Conservation (phyloP, 2,113 vertebrate genomes). For the Falcunculus frontatus region DNA sequence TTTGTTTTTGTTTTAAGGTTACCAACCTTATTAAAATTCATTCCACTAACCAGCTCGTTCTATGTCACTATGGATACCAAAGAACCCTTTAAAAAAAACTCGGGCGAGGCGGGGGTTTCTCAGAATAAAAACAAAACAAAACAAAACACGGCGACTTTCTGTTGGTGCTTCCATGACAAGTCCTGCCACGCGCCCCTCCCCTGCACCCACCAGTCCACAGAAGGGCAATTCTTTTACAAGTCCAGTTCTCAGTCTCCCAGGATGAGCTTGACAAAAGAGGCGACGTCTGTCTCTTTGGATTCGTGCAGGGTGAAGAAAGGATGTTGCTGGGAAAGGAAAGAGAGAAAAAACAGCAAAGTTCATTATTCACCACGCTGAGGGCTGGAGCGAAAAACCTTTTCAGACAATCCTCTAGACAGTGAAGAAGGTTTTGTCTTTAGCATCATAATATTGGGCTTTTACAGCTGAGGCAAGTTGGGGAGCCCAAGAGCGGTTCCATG, state of each 20-base stretch:
- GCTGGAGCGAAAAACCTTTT: not conserved
- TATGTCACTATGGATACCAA: slow-evolving; percentile 75
- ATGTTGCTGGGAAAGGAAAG: slow-evolving; percentile 82
- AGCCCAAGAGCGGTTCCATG: not conserved
- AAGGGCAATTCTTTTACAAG: slow-evolving; percentile 55
- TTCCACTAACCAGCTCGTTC: slow-evolving; percentile 75
- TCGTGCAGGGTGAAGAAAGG: slow-evolving; percentile 92
- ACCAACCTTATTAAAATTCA: slow-evolving; percentile 75
- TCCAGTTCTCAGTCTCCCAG: slow-evolving; percentile 84
- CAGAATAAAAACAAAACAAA: slow-evolving; percentile 39
- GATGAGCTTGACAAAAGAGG: slow-evolving; percentile 92
- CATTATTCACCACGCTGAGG: not conserved
- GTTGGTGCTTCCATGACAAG: slow-evolving; percentile 63
- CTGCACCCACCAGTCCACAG: slow-evolving; percentile 74
- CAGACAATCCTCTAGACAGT: not conserved
- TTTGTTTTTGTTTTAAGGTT: slow-evolving; percentile 58
- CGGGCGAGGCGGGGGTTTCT: slow-evolving; percentile 18
- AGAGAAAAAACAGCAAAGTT: not conserved
- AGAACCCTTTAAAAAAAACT: slow-evolving; percentile 65
- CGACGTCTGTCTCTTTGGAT: slow-evolving; percentile 96
- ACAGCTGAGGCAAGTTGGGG: accelerated
- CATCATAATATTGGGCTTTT: not conserved
- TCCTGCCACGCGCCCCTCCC: slow-evolving; percentile 57
- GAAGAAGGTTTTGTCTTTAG: not conserved
- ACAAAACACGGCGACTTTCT: slow-evolving; percentile 51